phyloP scores from a whole-genome alignment of 2,888 invertebrate species.

The Polydesmus complanatus region DNA sequence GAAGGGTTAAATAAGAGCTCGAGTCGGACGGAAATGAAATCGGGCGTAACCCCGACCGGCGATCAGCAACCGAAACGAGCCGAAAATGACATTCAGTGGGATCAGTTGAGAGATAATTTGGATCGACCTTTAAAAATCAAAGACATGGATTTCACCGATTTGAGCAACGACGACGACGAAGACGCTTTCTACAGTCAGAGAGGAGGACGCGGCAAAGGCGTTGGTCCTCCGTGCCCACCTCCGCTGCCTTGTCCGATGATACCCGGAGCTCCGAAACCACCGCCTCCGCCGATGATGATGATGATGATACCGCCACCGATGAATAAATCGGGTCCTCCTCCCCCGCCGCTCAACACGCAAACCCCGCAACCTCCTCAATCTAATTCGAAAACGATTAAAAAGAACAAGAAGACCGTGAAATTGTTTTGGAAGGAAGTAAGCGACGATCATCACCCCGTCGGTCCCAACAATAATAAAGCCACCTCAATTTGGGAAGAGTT shows the following conservation, averaged over 20 bases:
- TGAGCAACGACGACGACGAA: slow-evolving; percentile 74
- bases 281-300: slow-evolving; percentile 3
- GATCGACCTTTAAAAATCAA: slow-evolving; percentile 63
- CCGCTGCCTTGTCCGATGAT: slow-evolving; percentile 34
- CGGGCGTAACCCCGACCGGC: slow-evolving; percentile 20
- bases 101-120: slow-evolving; percentile 64
- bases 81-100: slow-evolving; percentile 92
- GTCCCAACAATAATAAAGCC: slow-evolving; percentile 23
- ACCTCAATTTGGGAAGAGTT: slow-evolving; percentile 76
- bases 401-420: slow-evolving; percentile 90
- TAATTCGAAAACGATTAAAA: slow-evolving; percentile 26
- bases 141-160: slow-evolving; percentile 92
- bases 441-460: slow-evolving; percentile 26
- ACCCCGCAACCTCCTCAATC: slow-evolving; percentile 15
- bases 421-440: slow-evolving; percentile 86
- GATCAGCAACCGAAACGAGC: slow-evolving; percentile 59
- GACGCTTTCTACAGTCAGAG: slow-evolving; percentile 52
- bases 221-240: slow-evolving; percentile 58
- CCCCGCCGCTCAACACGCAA: slow-evolving; percentile 28
- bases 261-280: slow-evolving; percentile 16
- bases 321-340: slow-evolving; percentile 12
- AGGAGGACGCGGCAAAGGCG: slow-evolving; percentile 39
- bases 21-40: slow-evolving; percentile 55
- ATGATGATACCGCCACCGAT: slow-evolving; percentile 13
- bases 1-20: slow-evolving; percentile 77